phyloP scores from a whole-genome alignment of 2,888 invertebrate genomes.

The Agonopterix subpropinquella region DNA sequence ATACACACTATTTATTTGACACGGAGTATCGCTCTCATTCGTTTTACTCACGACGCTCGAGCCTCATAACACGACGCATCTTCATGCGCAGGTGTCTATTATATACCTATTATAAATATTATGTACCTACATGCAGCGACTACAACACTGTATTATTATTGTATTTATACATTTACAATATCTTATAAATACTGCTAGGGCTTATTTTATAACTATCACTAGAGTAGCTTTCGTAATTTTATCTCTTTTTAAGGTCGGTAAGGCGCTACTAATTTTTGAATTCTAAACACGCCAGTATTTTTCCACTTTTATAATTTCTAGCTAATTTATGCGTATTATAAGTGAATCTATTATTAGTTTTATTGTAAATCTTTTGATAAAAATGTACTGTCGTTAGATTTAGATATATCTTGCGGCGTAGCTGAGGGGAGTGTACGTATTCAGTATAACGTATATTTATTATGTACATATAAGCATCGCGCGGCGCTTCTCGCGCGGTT shows the following conservation, averaged over 20 bases:
- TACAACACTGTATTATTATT: conserved; percentile 24
- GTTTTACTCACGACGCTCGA: conserved; percentile 29
- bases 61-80: conserved; percentile 40
- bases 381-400: conserved; percentile 33
- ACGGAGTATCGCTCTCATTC: conserved; percentile 45
- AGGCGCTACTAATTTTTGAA: conserved; percentile 42
- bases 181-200: conserved; percentile 47
- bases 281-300: conserved; percentile 55
- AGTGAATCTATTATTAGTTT: conserved; percentile 32
- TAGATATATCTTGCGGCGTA: conserved; percentile 31
- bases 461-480: conserved; percentile 39
- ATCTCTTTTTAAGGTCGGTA: conserved; percentile 40
- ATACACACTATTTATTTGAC: conserved; percentile 42
- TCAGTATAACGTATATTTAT: conserved; percentile 12
- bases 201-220: conserved; percentile 55
- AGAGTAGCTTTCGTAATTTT: conserved; percentile 53
- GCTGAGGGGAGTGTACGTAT: conserved; percentile 45
- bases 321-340: conserved; percentile 46
- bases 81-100: conserved; percentile 14
- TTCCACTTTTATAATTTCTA: conserved; percentile 51
- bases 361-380: conserved; percentile 23
- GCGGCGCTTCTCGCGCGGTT: conserved; percentile 13
- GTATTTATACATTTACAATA: conserved; percentile 33
- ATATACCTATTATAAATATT: conserved; percentile 21
- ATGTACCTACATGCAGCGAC: conserved; percentile 19